Evolutionary conservation across 2,888 invertebrate genomes (phyloP), one percentile per base, ranked within the genome.

Genomic region (Clostera curtula): DNA sequence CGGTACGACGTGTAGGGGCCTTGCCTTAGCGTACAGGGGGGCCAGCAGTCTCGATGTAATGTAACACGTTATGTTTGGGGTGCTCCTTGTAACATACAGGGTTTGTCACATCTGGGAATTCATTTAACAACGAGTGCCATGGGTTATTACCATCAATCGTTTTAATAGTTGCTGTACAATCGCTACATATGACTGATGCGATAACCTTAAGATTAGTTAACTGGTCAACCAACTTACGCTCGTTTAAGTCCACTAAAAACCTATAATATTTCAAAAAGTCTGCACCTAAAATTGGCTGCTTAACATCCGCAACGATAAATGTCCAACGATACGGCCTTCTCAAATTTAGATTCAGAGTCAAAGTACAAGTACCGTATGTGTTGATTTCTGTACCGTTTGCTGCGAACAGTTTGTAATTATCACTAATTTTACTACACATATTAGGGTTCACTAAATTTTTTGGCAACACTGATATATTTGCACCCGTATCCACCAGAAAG

Each of bases 21-120:
- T 19, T 1, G 22, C 6, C 30, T 26, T 21, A 10, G 24, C 8
- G 16, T 2, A 40, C 34, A 4, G 36, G 33, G 3, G 31, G 27
- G 2, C 35, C 40, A 2, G 36, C 27, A 0, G 42, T 39, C 20
- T 39, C 36, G 5, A 39, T 39, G 18, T 30, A 24, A 11, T 36
- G 34, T 1, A 26, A 18, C 9, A 36, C 28, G 5, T 24, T 27
- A 24, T 35, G 33, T 4, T 14, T 11, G 1, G 31, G 11, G 16
- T 11, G 19, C 9, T 31, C 31, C 25, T 23, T 29, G 8, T 27
- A 33, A 2, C 19, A 33, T 15, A 27, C 11, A 6, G 38, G 39
- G 19, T 34, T 38, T 1, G 33, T 33, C 5, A 39, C 21, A 12
- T 39, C 28, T 8, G 39, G 33, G 12, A 8, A 25, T 19, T 12